Percentiles rank a stretch among this genome's conserved stretches.
Evolutionary conservation across 2,888 invertebrate species (phyloP).

Genomic region (Neoaliturus tenellus): DNA sequence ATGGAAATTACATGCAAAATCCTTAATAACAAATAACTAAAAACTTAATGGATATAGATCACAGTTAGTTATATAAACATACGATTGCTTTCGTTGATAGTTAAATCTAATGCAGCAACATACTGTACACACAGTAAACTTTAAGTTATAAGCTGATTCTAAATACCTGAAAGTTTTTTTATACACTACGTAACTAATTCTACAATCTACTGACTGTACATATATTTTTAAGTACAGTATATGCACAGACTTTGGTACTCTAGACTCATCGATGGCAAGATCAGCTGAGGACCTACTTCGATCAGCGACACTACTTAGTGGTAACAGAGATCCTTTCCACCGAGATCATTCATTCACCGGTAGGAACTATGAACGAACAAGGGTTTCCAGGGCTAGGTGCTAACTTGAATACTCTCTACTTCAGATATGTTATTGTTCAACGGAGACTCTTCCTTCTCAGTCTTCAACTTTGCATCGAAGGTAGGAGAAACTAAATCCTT

Average conservation of each 20-base stretch:
- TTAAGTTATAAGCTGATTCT: background rate
- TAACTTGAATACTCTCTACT: conserved; percentile 75
- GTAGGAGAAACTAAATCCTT: conserved; percentile 50
- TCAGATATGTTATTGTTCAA: conserved; percentile 77
- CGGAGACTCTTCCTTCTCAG: conserved; percentile 73
- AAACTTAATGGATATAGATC: conserved; percentile 18
- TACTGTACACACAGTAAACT: background rate
- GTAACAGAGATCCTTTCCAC: background rate
- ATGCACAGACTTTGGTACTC: conserved; percentile 49
- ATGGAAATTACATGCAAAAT: background rate
- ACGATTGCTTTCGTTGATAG: conserved; percentile 17
- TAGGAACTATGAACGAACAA: conserved; percentile 50
- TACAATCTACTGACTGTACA: background rate
- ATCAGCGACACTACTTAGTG: background rate
- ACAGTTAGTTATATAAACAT: conserved; percentile 30
- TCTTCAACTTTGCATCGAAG: conserved; percentile 36
- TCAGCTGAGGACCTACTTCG: background rate
- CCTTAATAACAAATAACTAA: background rate
- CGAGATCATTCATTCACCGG: conserved; percentile 45
- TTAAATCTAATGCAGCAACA: background rate
- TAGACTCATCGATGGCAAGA: conserved; percentile 15
- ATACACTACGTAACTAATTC: background rate
- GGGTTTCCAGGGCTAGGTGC: conserved; percentile 73
- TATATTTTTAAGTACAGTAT: background rate
- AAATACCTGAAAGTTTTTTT: background rate